Evolutionary conservation across 2,888 invertebrate genomes (phyloP).

Genomic region (Byasa hedistus): DNA sequence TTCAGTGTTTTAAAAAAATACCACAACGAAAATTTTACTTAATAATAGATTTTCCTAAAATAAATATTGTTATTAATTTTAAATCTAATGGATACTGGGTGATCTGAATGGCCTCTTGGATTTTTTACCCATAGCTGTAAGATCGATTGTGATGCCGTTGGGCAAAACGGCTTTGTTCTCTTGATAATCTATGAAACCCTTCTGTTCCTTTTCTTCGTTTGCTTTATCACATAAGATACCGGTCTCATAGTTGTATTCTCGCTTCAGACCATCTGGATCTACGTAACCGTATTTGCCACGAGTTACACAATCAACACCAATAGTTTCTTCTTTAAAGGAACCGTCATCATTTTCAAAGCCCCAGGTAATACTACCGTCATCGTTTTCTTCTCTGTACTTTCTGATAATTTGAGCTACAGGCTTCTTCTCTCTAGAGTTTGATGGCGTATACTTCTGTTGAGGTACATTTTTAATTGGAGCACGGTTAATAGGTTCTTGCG

Average conservation of each 20-base stretch:
- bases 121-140: slow-evolving; percentile 85
- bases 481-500: slow-evolving; percentile 64
- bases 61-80: slow-evolving; percentile 63
- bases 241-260: slow-evolving; percentile 90
- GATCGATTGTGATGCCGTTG: slow-evolving; percentile 85
- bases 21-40: slow-evolving; percentile 61
- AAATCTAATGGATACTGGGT: slow-evolving; percentile 69
- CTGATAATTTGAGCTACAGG: slow-evolving; percentile 86
- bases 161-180: slow-evolving; percentile 86
- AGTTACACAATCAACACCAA: slow-evolving; percentile 88
- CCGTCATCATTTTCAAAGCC: slow-evolving; percentile 94
- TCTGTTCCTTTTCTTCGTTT: slow-evolving; percentile 76
- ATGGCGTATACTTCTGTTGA: slow-evolving; percentile 68
- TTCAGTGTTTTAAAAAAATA: slow-evolving; percentile 45
- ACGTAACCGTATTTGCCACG: slow-evolving; percentile 91
- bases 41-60: slow-evolving; percentile 66
- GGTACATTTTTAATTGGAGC: slow-evolving; percentile 59
- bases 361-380: slow-evolving; percentile 91
- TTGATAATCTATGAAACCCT: slow-evolving; percentile 86
- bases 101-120: slow-evolving; percentile 83
- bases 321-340: slow-evolving; percentile 90
- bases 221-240: slow-evolving; percentile 85
- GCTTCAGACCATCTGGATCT: slow-evolving; percentile 89
- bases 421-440: slow-evolving; percentile 77
- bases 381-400: slow-evolving; percentile 88